phyloP scores from a whole-genome alignment of 1,140 invertebrate species.

The Pogonus chalceus region DNA sequence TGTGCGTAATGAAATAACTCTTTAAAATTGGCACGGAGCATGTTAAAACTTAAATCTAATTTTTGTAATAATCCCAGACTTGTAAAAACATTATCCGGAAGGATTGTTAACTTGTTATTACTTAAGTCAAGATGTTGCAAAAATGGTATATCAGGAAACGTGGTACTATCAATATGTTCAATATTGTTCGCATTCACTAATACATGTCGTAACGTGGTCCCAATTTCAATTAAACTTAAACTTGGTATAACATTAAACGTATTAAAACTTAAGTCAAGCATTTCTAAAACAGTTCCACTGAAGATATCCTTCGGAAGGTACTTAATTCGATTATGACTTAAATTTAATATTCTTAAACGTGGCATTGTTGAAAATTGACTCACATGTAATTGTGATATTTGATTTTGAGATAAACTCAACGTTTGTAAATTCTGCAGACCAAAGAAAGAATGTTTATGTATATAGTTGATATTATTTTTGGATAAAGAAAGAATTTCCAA shows the following conservation, averaged over 20 bases:
- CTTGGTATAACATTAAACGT: conserved; percentile 65
- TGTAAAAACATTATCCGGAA: conserved; percentile 82
- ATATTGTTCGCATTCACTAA: conserved; percentile 71
- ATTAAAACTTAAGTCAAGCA: conserved; percentile 70
- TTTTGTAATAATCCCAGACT: conserved; percentile 65
- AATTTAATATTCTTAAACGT: conserved; percentile 62
- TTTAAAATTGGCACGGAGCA: conserved; percentile 75
- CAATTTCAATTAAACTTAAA: conserved; percentile 59
- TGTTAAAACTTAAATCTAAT: conserved; percentile 71
- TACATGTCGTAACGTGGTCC: conserved; percentile 62
- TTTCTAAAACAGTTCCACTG: conserved; percentile 66
- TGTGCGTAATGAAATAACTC: conserved; percentile 83
- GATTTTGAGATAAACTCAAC: conserved; percentile 69
- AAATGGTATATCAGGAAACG: conserved; percentile 71
- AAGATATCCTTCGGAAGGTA: conserved; percentile 71
- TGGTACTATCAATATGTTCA: conserved; percentile 78
- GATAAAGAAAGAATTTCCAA: conserved; percentile 65
- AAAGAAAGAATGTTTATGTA: conserved; percentile 64
- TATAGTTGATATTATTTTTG: conserved; percentile 60
- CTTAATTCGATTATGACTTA: conserved; percentile 65
- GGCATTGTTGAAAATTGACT: conserved; percentile 72
- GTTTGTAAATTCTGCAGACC: conserved; percentile 63
- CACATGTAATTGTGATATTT: conserved; percentile 63
- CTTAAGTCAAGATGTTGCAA: conserved; percentile 69
- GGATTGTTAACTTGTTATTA: conserved; percentile 68